Evolutionary conservation across 2,113 vertebrate species (phyloP).

Genomic region (Picathartes gymnocephalus): DNA sequence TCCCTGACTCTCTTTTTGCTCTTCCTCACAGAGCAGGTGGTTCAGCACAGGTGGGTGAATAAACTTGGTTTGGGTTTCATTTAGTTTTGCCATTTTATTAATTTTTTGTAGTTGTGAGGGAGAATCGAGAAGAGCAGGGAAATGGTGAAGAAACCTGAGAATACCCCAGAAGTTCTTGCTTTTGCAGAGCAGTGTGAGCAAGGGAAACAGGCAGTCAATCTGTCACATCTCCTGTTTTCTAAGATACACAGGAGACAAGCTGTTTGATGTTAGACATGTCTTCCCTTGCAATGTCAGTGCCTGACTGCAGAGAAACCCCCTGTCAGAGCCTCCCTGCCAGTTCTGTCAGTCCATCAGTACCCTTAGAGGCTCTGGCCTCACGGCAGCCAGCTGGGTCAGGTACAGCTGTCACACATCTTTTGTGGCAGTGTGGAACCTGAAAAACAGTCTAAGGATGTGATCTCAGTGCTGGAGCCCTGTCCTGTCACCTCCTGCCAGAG

Average conservation of each 20-base stretch:
- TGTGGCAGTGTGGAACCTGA: not conserved
- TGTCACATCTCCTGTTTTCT: not conserved
- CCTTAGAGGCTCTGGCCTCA: not conserved
- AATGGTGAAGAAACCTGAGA: not conserved
- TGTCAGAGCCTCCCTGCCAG: not conserved
- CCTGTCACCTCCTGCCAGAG: not conserved
- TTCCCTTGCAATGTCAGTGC: not conserved
- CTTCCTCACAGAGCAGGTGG: not conserved
- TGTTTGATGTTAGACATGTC: not conserved
- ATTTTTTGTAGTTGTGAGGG: not conserved
- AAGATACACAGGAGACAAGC: not conserved
- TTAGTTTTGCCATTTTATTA: not conserved
- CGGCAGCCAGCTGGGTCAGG: not conserved
- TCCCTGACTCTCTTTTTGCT: not conserved
- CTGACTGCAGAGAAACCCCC: not conserved
- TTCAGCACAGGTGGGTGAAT: not conserved
- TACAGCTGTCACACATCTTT: not conserved
- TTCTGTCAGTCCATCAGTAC: not conserved
- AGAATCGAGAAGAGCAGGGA: not conserved
- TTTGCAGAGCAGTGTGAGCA: not conserved
- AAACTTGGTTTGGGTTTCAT: not conserved
- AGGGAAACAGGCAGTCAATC: not conserved
- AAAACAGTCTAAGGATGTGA: not conserved
- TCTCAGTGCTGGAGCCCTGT: not conserved
- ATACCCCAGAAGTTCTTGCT: not conserved